A percentile compares a stretch with the other conserved stretches of the same genome.
Evolutionary conservation across 2,888 invertebrate genomes (phyloP).

Genomic region (Drosophila percnosoma): DNA sequence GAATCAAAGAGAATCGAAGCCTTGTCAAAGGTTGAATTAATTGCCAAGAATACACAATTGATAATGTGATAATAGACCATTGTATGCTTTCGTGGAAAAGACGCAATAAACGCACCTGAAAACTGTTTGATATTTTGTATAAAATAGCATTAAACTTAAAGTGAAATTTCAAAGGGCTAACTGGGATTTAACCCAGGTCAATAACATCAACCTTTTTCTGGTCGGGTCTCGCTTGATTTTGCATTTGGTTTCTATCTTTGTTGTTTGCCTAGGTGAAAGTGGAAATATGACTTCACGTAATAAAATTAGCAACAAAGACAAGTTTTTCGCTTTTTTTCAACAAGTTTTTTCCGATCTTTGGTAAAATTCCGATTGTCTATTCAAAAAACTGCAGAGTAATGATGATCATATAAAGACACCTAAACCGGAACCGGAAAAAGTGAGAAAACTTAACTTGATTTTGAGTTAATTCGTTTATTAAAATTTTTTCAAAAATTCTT

Average conservation of each 20-base stretch:
- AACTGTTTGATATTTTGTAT: neutral
- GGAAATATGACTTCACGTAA: constrained; percentile 70
- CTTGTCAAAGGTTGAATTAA: neutral
- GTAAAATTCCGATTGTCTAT: constrained; percentile 31
- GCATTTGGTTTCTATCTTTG: constrained; percentile 24
- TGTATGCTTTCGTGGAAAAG: neutral
- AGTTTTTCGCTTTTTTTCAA: constrained; percentile 41
- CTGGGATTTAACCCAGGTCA: constrained; percentile 23
- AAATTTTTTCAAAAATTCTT: constrained; percentile 23
- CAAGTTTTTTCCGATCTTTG: constrained; percentile 20
- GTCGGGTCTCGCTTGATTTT: constrained; percentile 19
- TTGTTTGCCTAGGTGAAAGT: constrained; percentile 59
- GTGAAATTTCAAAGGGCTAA: neutral
- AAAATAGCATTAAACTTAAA: neutral
- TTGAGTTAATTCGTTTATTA: constrained; percentile 48
- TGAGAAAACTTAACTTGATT: constrained; percentile 33
- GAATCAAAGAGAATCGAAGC: neutral
- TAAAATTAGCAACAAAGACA: constrained; percentile 55
- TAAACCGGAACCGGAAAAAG: constrained; percentile 1
- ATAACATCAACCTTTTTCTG: constrained; percentile 34
- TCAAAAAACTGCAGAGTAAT: constrained; percentile 17
- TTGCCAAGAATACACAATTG: too few species aligned
- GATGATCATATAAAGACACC: constrained; percentile 45
- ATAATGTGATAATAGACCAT: neutral
- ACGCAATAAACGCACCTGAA: neutral